Base-by-base conservation (phyloP, 2,797 vertebrate genomes). In the Schizopygopsis pylzovi region DNA sequence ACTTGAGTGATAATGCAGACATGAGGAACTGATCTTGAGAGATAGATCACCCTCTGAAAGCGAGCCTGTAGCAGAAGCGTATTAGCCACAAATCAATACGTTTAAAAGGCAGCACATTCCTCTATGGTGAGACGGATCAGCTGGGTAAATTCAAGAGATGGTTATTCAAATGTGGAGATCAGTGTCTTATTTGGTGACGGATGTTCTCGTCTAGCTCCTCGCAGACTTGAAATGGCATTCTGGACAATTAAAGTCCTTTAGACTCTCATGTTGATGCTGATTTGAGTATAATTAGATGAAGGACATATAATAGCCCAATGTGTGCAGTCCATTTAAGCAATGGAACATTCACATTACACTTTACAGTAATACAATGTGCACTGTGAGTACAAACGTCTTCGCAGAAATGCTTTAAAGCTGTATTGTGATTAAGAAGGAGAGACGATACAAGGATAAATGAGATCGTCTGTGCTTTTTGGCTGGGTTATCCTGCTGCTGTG, bases 31-130 rank as follows among this genome's bases (percentile, higher is more conserved):
- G 94, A 95, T 93, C 95, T 90, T 87, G 82, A n/a, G 85, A 93
- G 92, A 94, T 93, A 94, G 91, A 92, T 92, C 89, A 90, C 89
- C 91, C 82, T 90, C 93, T 95, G 95, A 95, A 93, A 93, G 89
- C 85, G 94, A 95, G 93, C 90, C 85, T 89, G 94, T 90, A 93
- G 95, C 94, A 94, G 82, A 83, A 95, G 94, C 90, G 90, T 84
- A 88, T 83, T 91, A 85, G 92, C 89, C 92, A 96, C 96, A 94
- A 93, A 94, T 96, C 95, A 95, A 95, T 95, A 95, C 91, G 93
- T 95, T 92, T 93, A 95, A 93, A 91, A 92, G 92, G 90, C 92
- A 91, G 87, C 12, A 87, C 89, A 88, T 85, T 85, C 89, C 92
- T 94, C 92, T 93, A 72, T 85, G 93, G 80, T 90, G 89, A 91